Base-by-base conservation (phyloP, 1,140 invertebrate genomes). In the Calliphora vicina region DNA sequence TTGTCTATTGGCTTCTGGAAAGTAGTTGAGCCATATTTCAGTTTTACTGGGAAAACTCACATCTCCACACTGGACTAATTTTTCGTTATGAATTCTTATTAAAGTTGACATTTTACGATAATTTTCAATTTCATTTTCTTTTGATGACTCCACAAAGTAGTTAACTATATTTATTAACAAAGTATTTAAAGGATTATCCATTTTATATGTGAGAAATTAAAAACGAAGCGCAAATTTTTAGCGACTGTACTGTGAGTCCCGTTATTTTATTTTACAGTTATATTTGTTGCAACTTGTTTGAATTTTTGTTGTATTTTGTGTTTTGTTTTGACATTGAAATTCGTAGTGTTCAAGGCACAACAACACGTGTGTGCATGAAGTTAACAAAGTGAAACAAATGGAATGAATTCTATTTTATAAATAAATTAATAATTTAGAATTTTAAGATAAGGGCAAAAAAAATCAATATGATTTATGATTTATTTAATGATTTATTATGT, bases 11-110 rank as follows among this genome's bases (percentile, higher is more conserved):
- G 42, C 15, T 13, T 29, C 35, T 13, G 23, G 71, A 71, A 92
- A 84, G 86, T 89, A 89, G 84, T 87, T 89, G 85, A 87, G 91
- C 93, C 93, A 93, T 25, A 91, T 89, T 86, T 91, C 88, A n/a
- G 91, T 83, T 61, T 88, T 91, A 71, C 87, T 88, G 80, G 90
- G 88, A 86, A 93, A 93, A 88, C 91, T 92, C 12, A 92, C 89
- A 50, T 93, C 93, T 43, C 92, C 93, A 83, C 91, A 88, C 45
- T 74, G 85, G 27, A 85, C 81, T 17, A 92, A 86, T 84, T 92
- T 91, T 67, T 91, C 89, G 9, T 85, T 87, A 84, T 93, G 92
- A 85, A 91, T 87, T 88, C 92, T 93, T 13, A 93, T 88, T 67
- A 91, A 84, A 89, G 84, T 71, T 42, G 82, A 42, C 4, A 67